A percentile compares a stretch with the other conserved stretches of the same genome.
Conservation (phyloP, 1,140 invertebrate genomes). For the Caenorhabditis tropicalis region DNA sequence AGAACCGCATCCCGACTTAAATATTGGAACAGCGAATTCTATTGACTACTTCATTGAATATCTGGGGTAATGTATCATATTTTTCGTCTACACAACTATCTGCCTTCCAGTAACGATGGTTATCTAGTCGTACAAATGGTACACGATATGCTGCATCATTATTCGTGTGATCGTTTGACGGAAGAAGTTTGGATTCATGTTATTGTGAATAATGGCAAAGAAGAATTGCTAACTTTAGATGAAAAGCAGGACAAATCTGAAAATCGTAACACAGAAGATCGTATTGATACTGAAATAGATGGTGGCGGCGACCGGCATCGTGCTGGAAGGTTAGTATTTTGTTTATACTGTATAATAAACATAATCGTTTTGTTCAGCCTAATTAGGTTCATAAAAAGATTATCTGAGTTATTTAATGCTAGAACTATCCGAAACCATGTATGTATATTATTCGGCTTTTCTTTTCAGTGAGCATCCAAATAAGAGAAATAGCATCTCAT, state of each 20-base stretch:
- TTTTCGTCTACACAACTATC: neutral
- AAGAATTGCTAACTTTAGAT: neutral
- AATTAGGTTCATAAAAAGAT: too few species aligned
- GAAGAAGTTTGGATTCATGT: neutral
- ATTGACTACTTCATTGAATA: neutral
- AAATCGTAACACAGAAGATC: too few species aligned
- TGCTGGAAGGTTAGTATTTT: neutral
- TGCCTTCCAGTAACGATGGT: neutral
- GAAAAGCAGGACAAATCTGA: too few species aligned
- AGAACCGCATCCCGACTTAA: neutral
- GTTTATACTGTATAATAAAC: too few species aligned
- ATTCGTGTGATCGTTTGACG: neutral
- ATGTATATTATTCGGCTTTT: too few species aligned
- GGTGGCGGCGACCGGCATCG: neutral
- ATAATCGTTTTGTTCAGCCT: too few species aligned
- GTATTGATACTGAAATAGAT: neutral
- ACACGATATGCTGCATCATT: neutral
- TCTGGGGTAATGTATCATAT: neutral
- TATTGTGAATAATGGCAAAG: neutral
- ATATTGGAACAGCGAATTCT: neutral
- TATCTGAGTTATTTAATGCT: too few species aligned
- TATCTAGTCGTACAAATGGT: neutral
- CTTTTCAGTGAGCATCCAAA: neutral
- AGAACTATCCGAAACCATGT: too few species aligned
- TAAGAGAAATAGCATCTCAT: neutral